Percentiles rank a stretch among this genome's conserved stretches.
These are phyloP conservation scores for Philypnodon macrostomus DNA, from an alignment of 2,797 vertebrate species.

Conservation along the genomic window DNA sequence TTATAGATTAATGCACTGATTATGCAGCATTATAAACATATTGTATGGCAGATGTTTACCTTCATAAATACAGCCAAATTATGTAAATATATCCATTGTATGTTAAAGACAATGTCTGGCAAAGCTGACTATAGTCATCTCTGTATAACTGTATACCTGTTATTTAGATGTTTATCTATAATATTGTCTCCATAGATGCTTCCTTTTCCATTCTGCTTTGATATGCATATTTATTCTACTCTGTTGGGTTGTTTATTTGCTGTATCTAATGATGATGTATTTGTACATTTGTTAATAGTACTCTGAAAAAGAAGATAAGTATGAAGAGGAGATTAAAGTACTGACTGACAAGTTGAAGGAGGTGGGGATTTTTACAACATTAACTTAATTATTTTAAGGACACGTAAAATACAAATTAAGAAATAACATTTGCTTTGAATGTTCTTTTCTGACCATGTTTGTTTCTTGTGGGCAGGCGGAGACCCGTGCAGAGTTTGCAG, in stretches of 20 bases:
- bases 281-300: slow-evolving; percentile 79
- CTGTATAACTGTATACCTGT: slow-evolving; percentile 24
- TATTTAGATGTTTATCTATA: slow-evolving; percentile 36
- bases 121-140: slow-evolving; percentile 11
- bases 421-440: too few relatives aligned
- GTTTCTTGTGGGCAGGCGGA: slow-evolving; percentile 81
- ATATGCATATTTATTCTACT: too few relatives aligned
- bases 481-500: slow-evolving; percentile 97
- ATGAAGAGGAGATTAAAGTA: slow-evolving; percentile 98
- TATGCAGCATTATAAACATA: too few relatives aligned
- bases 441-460: slow-evolving; percentile 12
- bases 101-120: slow-evolving; percentile 10
- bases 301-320: slow-evolving; percentile 99
- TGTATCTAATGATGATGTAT: not conserved
- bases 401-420: not conserved
- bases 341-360: slow-evolving; percentile 85
- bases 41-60: not conserved
- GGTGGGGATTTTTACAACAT: slow-evolving; percentile 60
- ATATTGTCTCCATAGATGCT: too few relatives aligned
- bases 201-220: too few relatives aligned
- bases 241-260: too few relatives aligned
- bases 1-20: too few relatives aligned
- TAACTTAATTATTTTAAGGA: not conserved
- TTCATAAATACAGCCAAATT: too few relatives aligned
- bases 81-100: slow-evolving; percentile 17